These are phyloP conservation scores for Drosophila gaucha DNA, from an alignment of 2,888 invertebrate species.

Conservation along the genomic window DNA sequence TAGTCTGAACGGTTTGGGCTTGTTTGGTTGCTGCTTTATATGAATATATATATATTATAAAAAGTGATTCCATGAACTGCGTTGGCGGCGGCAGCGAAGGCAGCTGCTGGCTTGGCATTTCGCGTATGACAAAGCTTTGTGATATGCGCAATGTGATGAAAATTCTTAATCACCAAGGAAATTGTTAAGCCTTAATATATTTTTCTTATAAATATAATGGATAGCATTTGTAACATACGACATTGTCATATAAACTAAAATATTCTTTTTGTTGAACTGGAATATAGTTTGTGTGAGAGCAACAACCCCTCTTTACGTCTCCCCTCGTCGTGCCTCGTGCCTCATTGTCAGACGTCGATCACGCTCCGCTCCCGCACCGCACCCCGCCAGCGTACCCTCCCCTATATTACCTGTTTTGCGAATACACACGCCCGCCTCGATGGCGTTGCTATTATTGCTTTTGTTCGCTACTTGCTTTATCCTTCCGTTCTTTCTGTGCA, in stretches of 20 bases:
- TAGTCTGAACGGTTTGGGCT: slow-evolving; percentile 10
- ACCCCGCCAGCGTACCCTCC: slow-evolving; percentile 19
- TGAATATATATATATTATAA: background rate
- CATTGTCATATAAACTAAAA: slow-evolving; percentile 15
- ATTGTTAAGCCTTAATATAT: background rate
- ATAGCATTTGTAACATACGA: background rate
- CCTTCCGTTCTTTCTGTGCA: slow-evolving; percentile 58
- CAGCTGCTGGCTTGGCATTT: slow-evolving; percentile 45
- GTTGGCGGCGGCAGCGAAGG: slow-evolving; percentile 31
- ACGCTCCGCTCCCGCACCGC: slow-evolving; percentile 34
- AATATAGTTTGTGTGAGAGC: background rate
- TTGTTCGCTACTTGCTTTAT: slow-evolving; percentile 43
- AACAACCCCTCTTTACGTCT: slow-evolving; percentile 10
- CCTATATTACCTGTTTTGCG: slow-evolving; percentile 68
- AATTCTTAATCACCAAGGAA: slow-evolving; percentile 27
- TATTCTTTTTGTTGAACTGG: background rate
- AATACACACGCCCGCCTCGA: slow-evolving; percentile 52
- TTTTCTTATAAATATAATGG: background rate
- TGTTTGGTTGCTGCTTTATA: slow-evolving; percentile 14
- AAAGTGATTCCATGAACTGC: slow-evolving; percentile 33
- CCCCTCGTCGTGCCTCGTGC: slow-evolving; percentile 2
- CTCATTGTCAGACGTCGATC: slow-evolving; percentile 45
- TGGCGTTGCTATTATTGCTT: slow-evolving; percentile 53
- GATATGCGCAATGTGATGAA: slow-evolving; percentile 37
- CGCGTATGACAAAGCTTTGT: slow-evolving; percentile 49